Base-by-base conservation (phyloP, 2,113 vertebrate species). In the Brienomyrus longianalis region DNA sequence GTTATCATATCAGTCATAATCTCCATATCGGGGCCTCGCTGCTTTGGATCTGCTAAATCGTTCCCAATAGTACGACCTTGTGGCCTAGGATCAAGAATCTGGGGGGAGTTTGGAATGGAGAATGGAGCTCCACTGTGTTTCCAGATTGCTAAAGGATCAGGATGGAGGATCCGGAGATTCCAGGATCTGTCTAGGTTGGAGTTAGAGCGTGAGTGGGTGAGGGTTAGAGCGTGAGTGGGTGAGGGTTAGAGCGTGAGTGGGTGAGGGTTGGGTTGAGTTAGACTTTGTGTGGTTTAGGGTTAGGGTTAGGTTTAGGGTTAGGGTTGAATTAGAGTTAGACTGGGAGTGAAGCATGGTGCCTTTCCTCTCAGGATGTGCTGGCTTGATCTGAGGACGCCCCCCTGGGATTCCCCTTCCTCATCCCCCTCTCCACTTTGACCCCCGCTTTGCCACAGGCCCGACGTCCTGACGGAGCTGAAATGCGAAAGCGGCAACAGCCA, bases 401-500 rank as follows among this genome's bases (percentile, higher is more conserved):
- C 54, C 54, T 59, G 59, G 56, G n/a, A 11, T 17, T 59, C 19
- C 8, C 52, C 31, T 43, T 59, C 1, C 54, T 62, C 52, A 62
- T 21, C 51, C 1, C 17, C 19, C 3, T 35, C 10, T 10, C 17
- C 56, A 39, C 39, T 39, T 39, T 39, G 39, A 39, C 59, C 19
- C 43, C 52, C 52, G 11, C 56, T n/a, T 74, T 80, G 47, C n/a
- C 52, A 56, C 87, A 96, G 96, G 94, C 95, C 93, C 93, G 91
- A 11, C 96, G 95, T 94, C 93, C 95, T 93, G 96, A 94, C 92
- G 93, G 95, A 95, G 94, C 94, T 94, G 96, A 96, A 93, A 96
- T 96, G 96, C 96, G 96, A 93, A 96, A 96, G 95, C 95, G 96
- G 95, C 96, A 96, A 95, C 95, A 96, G 94, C 95, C 95, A 54